These are phyloP conservation scores for Chloroceryle inda DNA, from an alignment of 2,797 vertebrate genomes.

Conservation along the genomic window DNA sequence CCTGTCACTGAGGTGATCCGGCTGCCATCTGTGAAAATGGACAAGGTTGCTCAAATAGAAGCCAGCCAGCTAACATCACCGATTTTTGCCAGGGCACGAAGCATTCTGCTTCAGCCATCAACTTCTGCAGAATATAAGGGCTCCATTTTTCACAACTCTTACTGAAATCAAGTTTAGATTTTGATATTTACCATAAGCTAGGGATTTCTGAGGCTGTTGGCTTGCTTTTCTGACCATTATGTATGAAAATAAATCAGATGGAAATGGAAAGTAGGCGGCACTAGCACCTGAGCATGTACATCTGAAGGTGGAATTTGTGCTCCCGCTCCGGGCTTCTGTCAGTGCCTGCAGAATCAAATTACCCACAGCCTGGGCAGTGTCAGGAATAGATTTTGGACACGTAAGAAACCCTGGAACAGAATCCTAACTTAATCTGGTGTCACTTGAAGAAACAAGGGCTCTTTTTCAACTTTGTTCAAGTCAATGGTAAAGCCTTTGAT, in stretches of 20 bases:
- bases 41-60: neutral
- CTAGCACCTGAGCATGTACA: neutral
- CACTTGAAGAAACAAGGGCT: conserved; percentile 4
- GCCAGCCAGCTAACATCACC: neutral
- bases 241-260: neutral
- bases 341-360: conserved; percentile 11
- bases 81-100: neutral
- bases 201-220: neutral
- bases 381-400: neutral
- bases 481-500: neutral
- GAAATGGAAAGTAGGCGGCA: neutral
- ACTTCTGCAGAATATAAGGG: neutral
- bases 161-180: neutral
- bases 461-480: neutral
- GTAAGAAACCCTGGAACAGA: conserved; percentile 15
- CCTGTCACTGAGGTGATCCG: neutral
- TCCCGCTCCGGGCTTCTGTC: neutral
- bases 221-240: neutral
- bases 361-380: neutral
- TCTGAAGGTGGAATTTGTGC: neutral
- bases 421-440: conserved; percentile 3
- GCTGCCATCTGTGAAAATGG: neutral
- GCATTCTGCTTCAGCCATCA: neutral
- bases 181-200: neutral
- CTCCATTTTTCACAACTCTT: neutral